phyloP scores from a whole-genome alignment of 2,113 vertebrate species.

The Tragelaphus strepsiceros region DNA sequence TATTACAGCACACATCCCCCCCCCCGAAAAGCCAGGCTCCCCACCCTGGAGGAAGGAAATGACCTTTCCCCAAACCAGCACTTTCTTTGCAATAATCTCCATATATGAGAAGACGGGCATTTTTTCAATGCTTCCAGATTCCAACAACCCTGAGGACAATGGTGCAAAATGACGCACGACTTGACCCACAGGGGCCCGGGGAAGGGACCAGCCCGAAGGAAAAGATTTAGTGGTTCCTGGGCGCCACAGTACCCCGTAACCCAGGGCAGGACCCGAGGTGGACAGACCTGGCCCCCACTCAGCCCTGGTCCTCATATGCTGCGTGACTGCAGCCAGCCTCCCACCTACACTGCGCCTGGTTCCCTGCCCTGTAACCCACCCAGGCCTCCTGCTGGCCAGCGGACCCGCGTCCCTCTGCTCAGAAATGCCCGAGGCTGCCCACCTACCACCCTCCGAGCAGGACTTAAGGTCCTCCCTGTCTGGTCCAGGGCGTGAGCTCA shows the following conservation, averaged over 20 bases:
- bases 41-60: slow-evolving; percentile 56
- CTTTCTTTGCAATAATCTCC: neutral
- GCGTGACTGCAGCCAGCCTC: neutral
- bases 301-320: neutral
- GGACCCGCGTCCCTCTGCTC: neutral
- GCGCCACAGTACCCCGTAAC: accelerated
- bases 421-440: neutral
- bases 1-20: neutral
- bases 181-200: neutral
- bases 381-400: accelerated
- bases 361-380: neutral
- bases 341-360: neutral
- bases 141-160: slow-evolving; percentile 40
- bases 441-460: accelerated
- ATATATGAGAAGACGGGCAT: neutral
- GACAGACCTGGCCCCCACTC: neutral
- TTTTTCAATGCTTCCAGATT: slow-evolving; percentile 20
- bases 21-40: neutral
- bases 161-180: neutral
- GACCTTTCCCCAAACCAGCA: slow-evolving; percentile 15
- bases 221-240: accelerated
- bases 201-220: neutral
- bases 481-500: neutral
- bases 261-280: neutral
- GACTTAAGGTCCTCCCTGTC: neutral